Evolutionary conservation across 1,140 invertebrate species (phyloP).

Genomic region (Drosophila kepulauana): DNA sequence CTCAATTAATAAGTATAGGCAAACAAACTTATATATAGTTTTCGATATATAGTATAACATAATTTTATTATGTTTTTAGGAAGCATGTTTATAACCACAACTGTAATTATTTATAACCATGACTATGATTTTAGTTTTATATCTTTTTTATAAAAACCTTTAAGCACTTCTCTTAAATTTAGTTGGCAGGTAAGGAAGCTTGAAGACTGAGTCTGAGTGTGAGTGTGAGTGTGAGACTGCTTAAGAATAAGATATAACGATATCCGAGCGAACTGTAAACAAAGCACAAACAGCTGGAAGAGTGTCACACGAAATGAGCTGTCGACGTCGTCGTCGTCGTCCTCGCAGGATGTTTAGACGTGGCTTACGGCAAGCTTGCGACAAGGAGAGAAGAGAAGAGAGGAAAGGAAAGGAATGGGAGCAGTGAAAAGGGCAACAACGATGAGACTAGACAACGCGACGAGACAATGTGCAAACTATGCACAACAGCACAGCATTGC

Average conservation of each 20-base stretch:
- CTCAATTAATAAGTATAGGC: no score
- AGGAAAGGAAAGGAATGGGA: no score
- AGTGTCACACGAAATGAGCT: slow-evolving; percentile 76
- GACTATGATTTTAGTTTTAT: no score
- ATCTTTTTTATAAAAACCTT: no score
- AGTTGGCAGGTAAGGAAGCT: neutral
- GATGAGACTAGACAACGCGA: neutral
- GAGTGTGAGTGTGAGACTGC: slow-evolving; percentile 3
- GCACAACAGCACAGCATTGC: slow-evolving; percentile 29
- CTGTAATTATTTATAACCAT: no score
- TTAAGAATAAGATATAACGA: slow-evolving; percentile 16
- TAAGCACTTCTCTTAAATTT: no score
- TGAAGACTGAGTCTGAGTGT: neutral
- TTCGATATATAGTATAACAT: no score
- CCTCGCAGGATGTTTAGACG: slow-evolving; percentile 64
- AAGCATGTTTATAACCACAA: no score
- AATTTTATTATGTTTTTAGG: no score
- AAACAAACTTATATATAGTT: no score
- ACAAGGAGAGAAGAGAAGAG: slow-evolving; percentile 28
- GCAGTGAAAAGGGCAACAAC: slow-evolving; percentile 13
- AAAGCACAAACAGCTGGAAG: slow-evolving; percentile 66
- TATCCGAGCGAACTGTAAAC: slow-evolving; percentile 59
- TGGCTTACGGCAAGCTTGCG: slow-evolving; percentile 64
- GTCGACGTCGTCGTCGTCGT: slow-evolving; percentile 47
- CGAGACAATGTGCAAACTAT: slow-evolving; percentile 74